Evolutionary conservation across 2,888 invertebrate species (phyloP).

Genomic region (Meta bourneti): DNA sequence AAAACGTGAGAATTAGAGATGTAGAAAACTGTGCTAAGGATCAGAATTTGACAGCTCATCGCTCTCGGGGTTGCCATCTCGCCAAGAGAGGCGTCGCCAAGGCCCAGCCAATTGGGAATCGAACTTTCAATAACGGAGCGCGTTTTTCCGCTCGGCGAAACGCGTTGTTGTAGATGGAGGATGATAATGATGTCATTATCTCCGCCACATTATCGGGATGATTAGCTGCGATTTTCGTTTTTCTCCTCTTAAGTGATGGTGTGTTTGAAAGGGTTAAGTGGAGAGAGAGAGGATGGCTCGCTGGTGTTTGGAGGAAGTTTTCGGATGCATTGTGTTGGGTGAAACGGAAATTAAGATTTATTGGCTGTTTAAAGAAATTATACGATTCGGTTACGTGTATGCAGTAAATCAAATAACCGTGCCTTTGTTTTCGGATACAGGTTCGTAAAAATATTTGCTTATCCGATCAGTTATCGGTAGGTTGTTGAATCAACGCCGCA

Average conservation of each 20-base stretch:
- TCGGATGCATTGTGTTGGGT: neutral
- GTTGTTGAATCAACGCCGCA: no score
- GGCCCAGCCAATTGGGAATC: slow-evolving; percentile 5
- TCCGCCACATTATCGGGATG: neutral
- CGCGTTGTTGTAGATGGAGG: neutral
- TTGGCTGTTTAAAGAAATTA: neutral
- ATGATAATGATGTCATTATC: slow-evolving; percentile 8
- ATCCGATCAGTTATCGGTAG: no score
- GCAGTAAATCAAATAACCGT: no score
- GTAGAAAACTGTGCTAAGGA: slow-evolving; percentile 60
- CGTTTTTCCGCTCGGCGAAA: neutral
- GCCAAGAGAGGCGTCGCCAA: neutral
- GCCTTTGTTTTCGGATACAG: no score
- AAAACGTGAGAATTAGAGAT: slow-evolving; percentile 19
- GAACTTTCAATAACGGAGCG: neutral
- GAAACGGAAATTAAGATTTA: neutral
- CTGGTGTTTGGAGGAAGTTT: neutral
- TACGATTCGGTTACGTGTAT: no score
- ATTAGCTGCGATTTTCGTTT: neutral
- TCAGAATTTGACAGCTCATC: slow-evolving; percentile 3
- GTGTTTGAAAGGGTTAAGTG: neutral
- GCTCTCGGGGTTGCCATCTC: slow-evolving; percentile 38
- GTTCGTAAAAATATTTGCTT: no score
- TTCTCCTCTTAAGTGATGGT: neutral
- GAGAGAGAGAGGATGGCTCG: neutral